These are phyloP conservation scores for Mesocentrotus franciscanus DNA, from an alignment of 53 echinoderm and acorn worm genomes.

Conservation along the genomic window DNA sequence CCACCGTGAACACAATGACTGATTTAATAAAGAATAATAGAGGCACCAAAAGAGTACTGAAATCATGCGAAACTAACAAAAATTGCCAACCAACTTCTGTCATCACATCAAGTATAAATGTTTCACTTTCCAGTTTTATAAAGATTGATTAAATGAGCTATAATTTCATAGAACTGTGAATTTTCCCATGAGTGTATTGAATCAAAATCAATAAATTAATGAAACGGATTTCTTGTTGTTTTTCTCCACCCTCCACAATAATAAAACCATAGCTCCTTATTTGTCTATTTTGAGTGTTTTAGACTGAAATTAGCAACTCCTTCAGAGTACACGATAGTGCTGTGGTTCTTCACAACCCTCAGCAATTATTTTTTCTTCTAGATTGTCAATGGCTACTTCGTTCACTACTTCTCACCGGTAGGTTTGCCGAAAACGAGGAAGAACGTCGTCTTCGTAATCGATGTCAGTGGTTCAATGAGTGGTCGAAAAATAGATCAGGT, in stretches of 20 bases:
- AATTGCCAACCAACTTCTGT: too few species aligned
- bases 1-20: neutral
- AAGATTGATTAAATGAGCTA: too few species aligned
- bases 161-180: neutral
- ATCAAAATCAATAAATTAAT: neutral
- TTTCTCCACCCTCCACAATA: too few species aligned
- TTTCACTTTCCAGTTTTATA: too few species aligned
- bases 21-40: neutral
- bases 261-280: too few species aligned
- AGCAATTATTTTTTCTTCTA: slow-evolving; percentile 22
- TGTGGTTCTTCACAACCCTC: neutral
- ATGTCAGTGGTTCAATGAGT: slow-evolving; percentile 92
- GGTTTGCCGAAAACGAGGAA: slow-evolving; percentile 81
- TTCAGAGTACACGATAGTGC: too few species aligned
- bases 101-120: too few species aligned
- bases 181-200: neutral
- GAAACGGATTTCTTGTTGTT: neutral
- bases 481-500: slow-evolving; percentile 77
- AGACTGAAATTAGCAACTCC: too few species aligned
- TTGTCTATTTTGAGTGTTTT: too few species aligned
- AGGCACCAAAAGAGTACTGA: neutral
- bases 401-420: slow-evolving; percentile 94
- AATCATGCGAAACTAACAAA: neutral
- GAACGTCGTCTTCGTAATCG: slow-evolving; percentile 92
- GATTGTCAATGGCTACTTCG: slow-evolving; percentile 96